Percentiles rank a stretch among this genome's conserved stretches.
Evolutionary conservation across 1,140 invertebrate genomes (phyloP).

Genomic region (Solen grandis): DNA sequence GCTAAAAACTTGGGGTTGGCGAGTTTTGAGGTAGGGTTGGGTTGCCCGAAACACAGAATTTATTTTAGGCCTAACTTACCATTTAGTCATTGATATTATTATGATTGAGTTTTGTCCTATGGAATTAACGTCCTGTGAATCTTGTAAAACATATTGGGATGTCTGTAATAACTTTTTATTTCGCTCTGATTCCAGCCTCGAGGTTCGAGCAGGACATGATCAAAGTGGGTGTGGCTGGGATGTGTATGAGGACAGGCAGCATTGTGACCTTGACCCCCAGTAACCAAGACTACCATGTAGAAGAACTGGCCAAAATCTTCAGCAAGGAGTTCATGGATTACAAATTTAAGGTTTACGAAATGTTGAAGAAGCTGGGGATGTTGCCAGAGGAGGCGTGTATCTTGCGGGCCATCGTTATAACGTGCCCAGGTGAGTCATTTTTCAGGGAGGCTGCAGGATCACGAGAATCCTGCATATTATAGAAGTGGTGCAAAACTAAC

Average conservation of each 20-base stretch:
- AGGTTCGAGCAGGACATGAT: conserved; percentile 48
- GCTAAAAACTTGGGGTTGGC: too few relatives aligned
- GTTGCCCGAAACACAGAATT: too few relatives aligned
- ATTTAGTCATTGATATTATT: too few relatives aligned
- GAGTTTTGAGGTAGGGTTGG: too few relatives aligned
- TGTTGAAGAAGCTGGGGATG: neutral
- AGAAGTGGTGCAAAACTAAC: too few relatives aligned
- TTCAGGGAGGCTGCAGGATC: too few relatives aligned
- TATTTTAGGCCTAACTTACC: too few relatives aligned
- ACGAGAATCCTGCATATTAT: too few relatives aligned
- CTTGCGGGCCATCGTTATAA: neutral
- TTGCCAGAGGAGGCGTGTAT: neutral
- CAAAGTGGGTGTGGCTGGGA: neutral
- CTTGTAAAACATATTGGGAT: too few relatives aligned
- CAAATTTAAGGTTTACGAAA: neutral
- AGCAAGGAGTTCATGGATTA: neutral
- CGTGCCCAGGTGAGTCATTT: conserved; percentile 15
- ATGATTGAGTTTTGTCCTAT: too few relatives aligned
- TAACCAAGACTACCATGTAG: conserved; percentile 45
- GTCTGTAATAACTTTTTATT: too few relatives aligned
- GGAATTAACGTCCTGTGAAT: too few relatives aligned
- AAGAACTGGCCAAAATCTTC: conserved; percentile 29
- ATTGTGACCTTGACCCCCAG: conserved; percentile 21
- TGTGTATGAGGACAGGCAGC: conserved; percentile 3
- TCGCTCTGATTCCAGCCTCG: conserved; percentile 38